A percentile compares a stretch with the other conserved stretches of the same genome.
Evolutionary conservation across 2,888 invertebrate genomes (phyloP).

Genomic region (Rhaphigaster nebulosa): DNA sequence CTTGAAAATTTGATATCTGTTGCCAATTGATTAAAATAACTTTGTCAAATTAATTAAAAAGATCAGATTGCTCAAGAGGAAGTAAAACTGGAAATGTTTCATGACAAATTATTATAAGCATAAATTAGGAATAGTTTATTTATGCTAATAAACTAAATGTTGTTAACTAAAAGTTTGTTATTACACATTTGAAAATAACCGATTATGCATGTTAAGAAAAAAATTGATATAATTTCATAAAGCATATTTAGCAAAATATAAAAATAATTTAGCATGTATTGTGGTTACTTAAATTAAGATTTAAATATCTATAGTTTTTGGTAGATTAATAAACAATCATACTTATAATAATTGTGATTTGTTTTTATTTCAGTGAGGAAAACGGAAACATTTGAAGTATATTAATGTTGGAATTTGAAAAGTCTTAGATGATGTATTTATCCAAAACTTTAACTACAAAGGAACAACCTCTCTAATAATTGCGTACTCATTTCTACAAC

Average conservation of each 20-base stretch:
- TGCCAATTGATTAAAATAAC: neutral
- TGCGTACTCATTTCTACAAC: neutral
- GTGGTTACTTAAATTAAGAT: neutral
- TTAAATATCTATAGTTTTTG: neutral
- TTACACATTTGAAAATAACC: neutral
- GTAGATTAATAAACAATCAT: neutral
- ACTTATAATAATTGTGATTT: neutral
- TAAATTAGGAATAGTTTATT: neutral
- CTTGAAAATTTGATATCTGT: neutral
- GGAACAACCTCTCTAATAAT: neutral
- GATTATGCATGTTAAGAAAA: neutral
- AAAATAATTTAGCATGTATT: constrained; percentile 18
- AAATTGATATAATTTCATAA: neutral
- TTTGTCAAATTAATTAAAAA: neutral
- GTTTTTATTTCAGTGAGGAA: constrained; percentile 47
- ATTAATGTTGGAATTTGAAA: constrained; percentile 32
- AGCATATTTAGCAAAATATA: neutral
- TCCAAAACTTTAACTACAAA: neutral
- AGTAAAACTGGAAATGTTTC: neutral
- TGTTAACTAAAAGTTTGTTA: neutral
- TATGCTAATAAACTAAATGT: neutral
- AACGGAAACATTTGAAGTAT: constrained; percentile 48
- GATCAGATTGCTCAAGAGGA: neutral
- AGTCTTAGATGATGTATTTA: constrained; percentile 10
- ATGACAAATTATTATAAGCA: neutral